Conservation (phyloP, 2,888 invertebrate genomes). For the Achlya flavicornis region DNA sequence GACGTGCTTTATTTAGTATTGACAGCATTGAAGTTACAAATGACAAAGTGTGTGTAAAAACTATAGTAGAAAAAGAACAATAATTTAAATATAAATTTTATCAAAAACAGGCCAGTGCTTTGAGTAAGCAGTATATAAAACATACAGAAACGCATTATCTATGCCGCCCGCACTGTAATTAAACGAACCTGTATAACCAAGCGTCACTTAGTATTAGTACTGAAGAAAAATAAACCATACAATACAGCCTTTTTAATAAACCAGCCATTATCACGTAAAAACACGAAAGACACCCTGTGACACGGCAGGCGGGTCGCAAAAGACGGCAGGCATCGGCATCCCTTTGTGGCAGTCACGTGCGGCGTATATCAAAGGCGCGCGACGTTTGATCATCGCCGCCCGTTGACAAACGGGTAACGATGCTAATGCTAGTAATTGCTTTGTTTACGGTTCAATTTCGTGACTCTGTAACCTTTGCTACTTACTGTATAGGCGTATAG, state of each 20-base stretch:
- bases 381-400: slow-evolving; percentile 30
- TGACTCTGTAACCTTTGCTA: slow-evolving; percentile 1
- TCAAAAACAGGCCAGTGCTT: too few relatives aligned
- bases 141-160: too few relatives aligned
- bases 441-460: slow-evolving; percentile 12
- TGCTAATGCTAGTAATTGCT: slow-evolving; percentile 19
- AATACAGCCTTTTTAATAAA: too few relatives aligned
- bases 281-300: background rate
- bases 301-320: slow-evolving; percentile 12
- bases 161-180: too few relatives aligned
- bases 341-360: slow-evolving; percentile 22
- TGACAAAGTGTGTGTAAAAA: too few relatives aligned
- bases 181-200: background rate
- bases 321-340: background rate
- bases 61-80: too few relatives aligned
- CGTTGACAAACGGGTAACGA: slow-evolving; percentile 23
- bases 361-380: slow-evolving; percentile 44
- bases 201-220: background rate
- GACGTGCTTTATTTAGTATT: too few relatives aligned
- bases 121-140: too few relatives aligned
- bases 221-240: slow-evolving; percentile 1
- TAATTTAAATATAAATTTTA: too few relatives aligned
- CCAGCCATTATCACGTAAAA: background rate
- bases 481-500: background rate
- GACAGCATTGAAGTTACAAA: too few relatives aligned